Evolutionary conservation across 2,113 vertebrate species (phyloP).

Genomic region (Anhinga anhinga): DNA sequence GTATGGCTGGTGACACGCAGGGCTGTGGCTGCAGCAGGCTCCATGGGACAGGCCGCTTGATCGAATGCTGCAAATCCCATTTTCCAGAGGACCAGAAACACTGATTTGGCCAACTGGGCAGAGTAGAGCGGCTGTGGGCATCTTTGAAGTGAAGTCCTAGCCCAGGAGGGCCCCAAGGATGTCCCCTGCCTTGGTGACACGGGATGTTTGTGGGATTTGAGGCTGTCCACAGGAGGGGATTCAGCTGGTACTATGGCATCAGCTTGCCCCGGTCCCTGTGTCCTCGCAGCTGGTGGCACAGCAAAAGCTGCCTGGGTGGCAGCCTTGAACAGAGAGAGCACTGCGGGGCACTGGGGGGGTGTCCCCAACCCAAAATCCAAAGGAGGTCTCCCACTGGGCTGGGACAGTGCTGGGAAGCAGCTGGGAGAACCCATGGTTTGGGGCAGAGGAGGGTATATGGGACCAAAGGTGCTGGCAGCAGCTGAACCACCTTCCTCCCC

Average conservation of each 20-base stretch:
- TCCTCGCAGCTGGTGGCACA: not conserved
- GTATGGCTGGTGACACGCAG: accelerated
- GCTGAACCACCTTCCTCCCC: not conserved
- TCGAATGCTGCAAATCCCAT: not conserved
- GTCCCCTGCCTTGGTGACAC: not conserved
- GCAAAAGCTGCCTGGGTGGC: not conserved
- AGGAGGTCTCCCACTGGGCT: not conserved
- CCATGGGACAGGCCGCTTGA: not conserved
- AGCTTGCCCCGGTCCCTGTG: not conserved
- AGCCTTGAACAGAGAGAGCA: not conserved
- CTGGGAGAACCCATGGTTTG: not conserved
- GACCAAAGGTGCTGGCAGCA: accelerated
- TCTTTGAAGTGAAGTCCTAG: not conserved
- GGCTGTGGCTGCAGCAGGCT: not conserved
- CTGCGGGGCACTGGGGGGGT: not conserved
- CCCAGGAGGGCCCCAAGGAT: not conserved
- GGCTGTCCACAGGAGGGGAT: too few species aligned
- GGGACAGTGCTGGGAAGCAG: not conserved
- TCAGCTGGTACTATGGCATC: not conserved
- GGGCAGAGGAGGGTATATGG: not conserved
- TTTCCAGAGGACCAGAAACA: not conserved
- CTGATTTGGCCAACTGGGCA: not conserved
- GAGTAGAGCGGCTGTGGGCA: not conserved
- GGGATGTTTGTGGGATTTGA: not conserved
- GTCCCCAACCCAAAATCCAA: not conserved